phyloP scores from a whole-genome alignment of 2,797 vertebrate genomes.

The Menidia menidia region DNA sequence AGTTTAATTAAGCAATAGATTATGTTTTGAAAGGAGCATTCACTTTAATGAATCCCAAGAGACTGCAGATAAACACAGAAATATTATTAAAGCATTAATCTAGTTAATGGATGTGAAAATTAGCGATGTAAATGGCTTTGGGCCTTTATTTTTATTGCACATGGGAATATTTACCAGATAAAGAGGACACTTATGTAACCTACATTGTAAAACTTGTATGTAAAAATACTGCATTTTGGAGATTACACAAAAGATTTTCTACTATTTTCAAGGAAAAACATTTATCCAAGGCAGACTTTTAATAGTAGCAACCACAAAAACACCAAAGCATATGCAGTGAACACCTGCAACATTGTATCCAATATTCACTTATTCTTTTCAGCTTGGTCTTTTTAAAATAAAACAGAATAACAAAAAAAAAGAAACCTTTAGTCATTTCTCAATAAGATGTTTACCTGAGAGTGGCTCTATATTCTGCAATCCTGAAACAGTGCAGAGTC shows the following conservation, averaged over 20 bases:
- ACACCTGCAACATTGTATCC: neutral
- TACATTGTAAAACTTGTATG: conserved; percentile 75
- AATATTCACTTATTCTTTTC: conserved; percentile 27
- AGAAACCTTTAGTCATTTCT: conserved; percentile 59
- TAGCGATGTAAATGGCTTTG: conserved; percentile 92
- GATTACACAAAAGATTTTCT: conserved; percentile 53
- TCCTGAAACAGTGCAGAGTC: conserved; percentile 80
- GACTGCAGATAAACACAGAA: conserved; percentile 93
- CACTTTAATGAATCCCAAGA: conserved; percentile 96
- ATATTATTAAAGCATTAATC: conserved; percentile 98
- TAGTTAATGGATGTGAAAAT: conserved; percentile 96
- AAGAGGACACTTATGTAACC: conserved; percentile 83
- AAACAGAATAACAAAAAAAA: conserved; percentile 44
- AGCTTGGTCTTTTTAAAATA: conserved; percentile 43
- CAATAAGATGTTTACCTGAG: conserved; percentile 79
- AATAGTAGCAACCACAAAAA: conserved; percentile 45
- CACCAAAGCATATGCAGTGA: conserved; percentile 14
- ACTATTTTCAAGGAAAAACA: conserved; percentile 78
- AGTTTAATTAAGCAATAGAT: conserved; percentile 99
- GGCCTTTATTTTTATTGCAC: conserved; percentile 85
- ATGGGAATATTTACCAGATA: conserved; percentile 85
- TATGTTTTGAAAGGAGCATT: conserved; percentile 96
- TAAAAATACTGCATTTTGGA: conserved; percentile 42
- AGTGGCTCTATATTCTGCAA: conserved; percentile 79
- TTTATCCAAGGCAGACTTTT: conserved; percentile 61